Conservation (phyloP, 2,113 vertebrate species). For the Cynopterus brachyotis region DNA sequence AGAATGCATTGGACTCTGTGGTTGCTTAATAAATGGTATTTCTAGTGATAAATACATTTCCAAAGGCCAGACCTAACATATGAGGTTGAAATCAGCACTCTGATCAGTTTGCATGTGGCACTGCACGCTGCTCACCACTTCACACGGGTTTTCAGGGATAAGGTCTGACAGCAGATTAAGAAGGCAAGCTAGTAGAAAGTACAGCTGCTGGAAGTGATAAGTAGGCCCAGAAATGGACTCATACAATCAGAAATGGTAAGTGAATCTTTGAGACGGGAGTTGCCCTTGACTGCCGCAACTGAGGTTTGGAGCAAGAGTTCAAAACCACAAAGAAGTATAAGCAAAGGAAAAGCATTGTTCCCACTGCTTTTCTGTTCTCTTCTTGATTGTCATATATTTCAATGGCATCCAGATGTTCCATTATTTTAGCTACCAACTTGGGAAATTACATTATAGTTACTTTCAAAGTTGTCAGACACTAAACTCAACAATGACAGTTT, state of each 20-base stretch:
- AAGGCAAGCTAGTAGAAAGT: background rate
- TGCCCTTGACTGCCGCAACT: slow-evolving; percentile 32
- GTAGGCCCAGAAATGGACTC: background rate
- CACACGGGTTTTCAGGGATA: background rate
- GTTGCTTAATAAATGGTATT: background rate
- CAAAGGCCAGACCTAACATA: slow-evolving; percentile 28
- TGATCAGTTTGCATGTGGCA: slow-evolving; percentile 47
- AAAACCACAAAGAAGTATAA: slow-evolving; percentile 59
- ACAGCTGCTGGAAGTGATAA: slow-evolving; percentile 55
- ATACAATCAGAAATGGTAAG: background rate
- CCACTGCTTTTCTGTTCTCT: background rate
- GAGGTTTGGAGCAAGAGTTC: slow-evolving; percentile 50
- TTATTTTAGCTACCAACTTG: slow-evolving; percentile 76
- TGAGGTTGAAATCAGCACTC: slow-evolving; percentile 10
- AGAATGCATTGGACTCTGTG: background rate
- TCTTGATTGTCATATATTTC: slow-evolving; percentile 71
- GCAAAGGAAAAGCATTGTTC: slow-evolving; percentile 57
- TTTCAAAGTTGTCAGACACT: slow-evolving; percentile 72
- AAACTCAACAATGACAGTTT: slow-evolving; percentile 71
- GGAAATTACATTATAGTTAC: slow-evolving; percentile 69
- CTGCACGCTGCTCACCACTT: background rate
- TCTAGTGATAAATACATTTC: background rate
- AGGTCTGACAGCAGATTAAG: slow-evolving; percentile 59
- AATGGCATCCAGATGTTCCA: slow-evolving; percentile 74
- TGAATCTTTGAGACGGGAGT: slow-evolving; percentile 23